Evolutionary conservation across 2,888 invertebrate species (phyloP), one percentile per base, ranked within the genome.

Genomic region (Acrobasis consociella): DNA sequence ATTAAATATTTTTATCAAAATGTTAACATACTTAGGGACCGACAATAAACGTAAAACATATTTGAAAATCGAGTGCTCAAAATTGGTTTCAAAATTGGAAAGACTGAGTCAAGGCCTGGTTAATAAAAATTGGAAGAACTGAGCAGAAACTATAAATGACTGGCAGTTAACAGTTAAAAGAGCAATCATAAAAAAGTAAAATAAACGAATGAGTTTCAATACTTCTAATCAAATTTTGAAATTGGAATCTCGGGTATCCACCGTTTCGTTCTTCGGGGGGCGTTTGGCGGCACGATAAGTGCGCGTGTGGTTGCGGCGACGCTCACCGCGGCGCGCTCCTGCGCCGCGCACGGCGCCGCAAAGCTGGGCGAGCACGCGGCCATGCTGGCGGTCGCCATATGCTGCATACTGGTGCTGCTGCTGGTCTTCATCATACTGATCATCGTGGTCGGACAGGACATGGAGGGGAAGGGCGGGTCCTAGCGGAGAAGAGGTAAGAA

Each of bases 341-440:
- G 85, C 79, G 85, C 84, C 76, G 82, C 82, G 79, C 81, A 76
- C 69, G 78, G 85, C 82, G 82, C 83, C 80, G 80, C 81, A 87
- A 91, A 90, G 83, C 91, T 92, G 93, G 91, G 93, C 83, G 93
- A 92, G 77, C 93, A 93, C 91, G 91, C 92, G 72, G 93, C 93
- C 71, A 96, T 96, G 96, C 95, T 96, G 82, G 96, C 96, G 69
- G 96, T 97, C 76, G 96, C 96, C 77, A 96, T 97, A 75, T 96
- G 96, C 91, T 96, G 96, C 87, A 96, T 97, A 80, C 93, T 96
- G 78, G 95, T 96, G 84, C 93, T 97, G 72, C 92, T 96, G 82
- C 95, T 96, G 72, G 96, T 96, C 72, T 97, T 97, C 93, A 96
- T 96, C 76, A 94, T 96, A 71, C 94, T 96, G 80, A 96, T 96